Percentiles rank a stretch among this genome's conserved stretches.
These are phyloP conservation scores for Hybognathus amarus DNA, from an alignment of 2,797 vertebrate genomes.

Conservation along the genomic window DNA sequence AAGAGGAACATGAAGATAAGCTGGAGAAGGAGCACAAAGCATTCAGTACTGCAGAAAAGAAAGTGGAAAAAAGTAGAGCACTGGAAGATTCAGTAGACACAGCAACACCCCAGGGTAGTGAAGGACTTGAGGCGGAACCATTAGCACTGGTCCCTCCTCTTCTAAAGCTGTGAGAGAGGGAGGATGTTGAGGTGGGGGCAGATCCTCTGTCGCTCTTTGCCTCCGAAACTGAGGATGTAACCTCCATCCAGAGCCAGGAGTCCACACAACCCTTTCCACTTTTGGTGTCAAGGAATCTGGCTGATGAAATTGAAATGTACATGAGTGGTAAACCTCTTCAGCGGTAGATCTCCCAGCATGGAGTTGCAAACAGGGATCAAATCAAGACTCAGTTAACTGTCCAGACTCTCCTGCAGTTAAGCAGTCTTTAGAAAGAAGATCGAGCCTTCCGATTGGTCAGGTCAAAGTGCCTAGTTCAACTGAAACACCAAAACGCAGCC, in stretches of 20 bases:
- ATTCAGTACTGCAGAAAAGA: slow-evolving; percentile 64
- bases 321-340: slow-evolving; percentile 89
- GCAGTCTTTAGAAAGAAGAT: slow-evolving; percentile 81
- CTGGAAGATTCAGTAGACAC: not conserved
- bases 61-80: slow-evolving; percentile 25
- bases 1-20: slow-evolving; percentile 17
- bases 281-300: slow-evolving; percentile 90
- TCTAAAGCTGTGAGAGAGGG: slow-evolving; percentile 83
- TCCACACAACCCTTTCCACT: slow-evolving; percentile 75
- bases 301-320: slow-evolving; percentile 97
- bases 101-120: slow-evolving; percentile 59
- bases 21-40: not conserved
- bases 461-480: slow-evolving; percentile 66
- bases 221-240: slow-evolving; percentile 78
- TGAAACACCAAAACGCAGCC: slow-evolving; percentile 77
- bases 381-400: slow-evolving; percentile 47
- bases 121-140: slow-evolving; percentile 65
- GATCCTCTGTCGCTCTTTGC: slow-evolving; percentile 93
- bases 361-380: slow-evolving; percentile 81
- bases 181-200: slow-evolving; percentile 88
- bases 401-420: slow-evolving; percentile 62
- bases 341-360: slow-evolving; percentile 90
- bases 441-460: slow-evolving; percentile 86
- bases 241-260: slow-evolving; percentile 80
- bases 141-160: slow-evolving; percentile 75